Evolutionary conservation across 1,140 invertebrate species (phyloP).

Genomic region (Bombus affinis): DNA sequence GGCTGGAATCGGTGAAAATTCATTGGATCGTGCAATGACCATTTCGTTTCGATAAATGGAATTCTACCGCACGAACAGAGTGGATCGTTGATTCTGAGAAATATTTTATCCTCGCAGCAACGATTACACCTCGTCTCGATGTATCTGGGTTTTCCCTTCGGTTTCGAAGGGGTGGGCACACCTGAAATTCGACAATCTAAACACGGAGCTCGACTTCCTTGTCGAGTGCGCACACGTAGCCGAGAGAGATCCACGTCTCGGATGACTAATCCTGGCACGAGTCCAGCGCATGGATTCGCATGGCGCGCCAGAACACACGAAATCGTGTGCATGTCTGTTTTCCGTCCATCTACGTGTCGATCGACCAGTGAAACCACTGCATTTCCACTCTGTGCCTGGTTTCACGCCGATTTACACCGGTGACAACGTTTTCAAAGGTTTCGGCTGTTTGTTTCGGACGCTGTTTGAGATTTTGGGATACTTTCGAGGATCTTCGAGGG

Average conservation of each 20-base stretch:
- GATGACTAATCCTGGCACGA: conserved; percentile 65
- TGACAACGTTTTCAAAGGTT: not conserved
- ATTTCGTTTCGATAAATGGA: no score
- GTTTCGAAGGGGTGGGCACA: not conserved
- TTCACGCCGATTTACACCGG: conserved; percentile 10
- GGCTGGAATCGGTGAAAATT: no score
- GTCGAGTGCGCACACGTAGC: conserved; percentile 46
- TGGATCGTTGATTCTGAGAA: not conserved
- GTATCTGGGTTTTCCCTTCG: not conserved
- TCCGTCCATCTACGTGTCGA: not conserved
- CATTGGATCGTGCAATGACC: no score
- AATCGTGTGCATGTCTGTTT: conserved; percentile 27
- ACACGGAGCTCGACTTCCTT: conserved; percentile 50
- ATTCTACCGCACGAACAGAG: no score
- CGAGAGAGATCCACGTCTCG: conserved; percentile 48
- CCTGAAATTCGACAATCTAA: conserved; percentile 60
- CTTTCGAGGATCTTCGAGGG: not conserved
- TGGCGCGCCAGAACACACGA: conserved; percentile 1
- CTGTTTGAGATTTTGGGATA: not conserved
- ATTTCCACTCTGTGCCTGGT: not conserved
- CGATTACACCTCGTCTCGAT: not conserved
- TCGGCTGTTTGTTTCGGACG: not conserved
- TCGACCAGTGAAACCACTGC: no score
- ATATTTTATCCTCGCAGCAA: not conserved
- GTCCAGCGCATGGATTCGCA: conserved; percentile 38